Conservation (phyloP, 1,140 invertebrate species). For the Ganaspis sp. region DNA sequence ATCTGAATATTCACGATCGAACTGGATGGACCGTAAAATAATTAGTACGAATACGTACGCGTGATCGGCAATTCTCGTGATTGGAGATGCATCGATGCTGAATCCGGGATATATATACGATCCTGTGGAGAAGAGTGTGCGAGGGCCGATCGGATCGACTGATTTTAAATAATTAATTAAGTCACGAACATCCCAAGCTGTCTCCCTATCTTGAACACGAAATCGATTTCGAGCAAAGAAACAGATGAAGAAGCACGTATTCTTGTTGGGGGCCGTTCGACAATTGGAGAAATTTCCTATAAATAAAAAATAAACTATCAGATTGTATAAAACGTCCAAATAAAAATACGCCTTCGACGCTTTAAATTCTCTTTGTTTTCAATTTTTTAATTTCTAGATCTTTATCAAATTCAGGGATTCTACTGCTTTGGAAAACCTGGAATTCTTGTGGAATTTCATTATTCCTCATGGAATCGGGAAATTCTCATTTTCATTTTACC, state of each 20-base stretch:
- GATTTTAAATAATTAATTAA: constrained; percentile 65
- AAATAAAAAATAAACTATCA: background rate
- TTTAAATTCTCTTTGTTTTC: too few species aligned
- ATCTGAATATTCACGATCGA: constrained; percentile 63
- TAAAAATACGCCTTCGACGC: too few species aligned
- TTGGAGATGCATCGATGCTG: constrained; percentile 56
- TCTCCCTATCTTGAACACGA: constrained; percentile 34
- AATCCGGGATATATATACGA: constrained; percentile 42
- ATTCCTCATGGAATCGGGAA: too few species aligned
- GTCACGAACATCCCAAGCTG: constrained; percentile 37
- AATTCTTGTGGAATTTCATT: too few species aligned
- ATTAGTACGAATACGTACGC: constrained; percentile 50
- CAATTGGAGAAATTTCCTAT: constrained; percentile 21
- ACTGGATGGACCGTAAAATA: constrained; percentile 57
- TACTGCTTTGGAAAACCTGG: too few species aligned
- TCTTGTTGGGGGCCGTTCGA: constrained; percentile 3
- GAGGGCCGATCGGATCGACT: constrained; percentile 34
- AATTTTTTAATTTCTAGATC: too few species aligned
- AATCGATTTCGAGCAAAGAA: constrained; percentile 22
- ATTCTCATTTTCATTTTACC: too few species aligned
- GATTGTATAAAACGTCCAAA: too few species aligned
- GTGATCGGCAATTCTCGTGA: constrained; percentile 45
- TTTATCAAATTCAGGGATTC: too few species aligned
- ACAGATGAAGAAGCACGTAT: constrained; percentile 29
- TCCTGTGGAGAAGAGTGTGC: constrained; percentile 40